A percentile compares a stretch with the other conserved stretches of the same genome.
phyloP scores from a whole-genome alignment of 2,113 vertebrate genomes.

The Phodopus roborovskii region DNA sequence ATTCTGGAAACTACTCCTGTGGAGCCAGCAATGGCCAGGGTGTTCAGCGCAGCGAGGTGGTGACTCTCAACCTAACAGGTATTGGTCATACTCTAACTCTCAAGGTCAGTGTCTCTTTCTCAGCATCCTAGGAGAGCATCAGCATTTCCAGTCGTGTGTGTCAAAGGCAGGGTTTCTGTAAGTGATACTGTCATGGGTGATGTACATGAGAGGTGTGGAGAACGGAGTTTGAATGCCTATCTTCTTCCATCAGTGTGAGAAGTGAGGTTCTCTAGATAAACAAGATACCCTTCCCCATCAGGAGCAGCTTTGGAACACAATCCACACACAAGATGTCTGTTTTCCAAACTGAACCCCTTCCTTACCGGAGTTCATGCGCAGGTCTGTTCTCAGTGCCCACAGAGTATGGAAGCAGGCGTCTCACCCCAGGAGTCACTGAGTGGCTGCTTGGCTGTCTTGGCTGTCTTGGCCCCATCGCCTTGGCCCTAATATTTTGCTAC shows the following conservation, averaged over 20 bases:
- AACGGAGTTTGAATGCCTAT: background rate
- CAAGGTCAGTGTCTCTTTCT: background rate
- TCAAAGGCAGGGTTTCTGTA: background rate
- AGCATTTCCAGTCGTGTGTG: background rate
- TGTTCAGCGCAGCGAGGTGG: constrained; percentile 37
- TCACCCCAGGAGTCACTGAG: background rate
- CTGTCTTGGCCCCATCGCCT: background rate
- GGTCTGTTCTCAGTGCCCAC: constrained; percentile 36
- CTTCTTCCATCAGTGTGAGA: background rate
- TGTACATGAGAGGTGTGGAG: background rate
- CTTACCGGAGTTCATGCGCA: background rate
- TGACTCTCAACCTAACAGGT: constrained; percentile 64
- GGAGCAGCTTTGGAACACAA: background rate
- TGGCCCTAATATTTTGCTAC: constrained; percentile 46
- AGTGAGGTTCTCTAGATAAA: background rate
- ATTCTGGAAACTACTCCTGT: constrained; percentile 76
- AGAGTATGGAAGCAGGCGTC: background rate
- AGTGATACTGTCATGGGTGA: rapidly evolving
- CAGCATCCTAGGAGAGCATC: background rate
- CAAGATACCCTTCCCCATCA: background rate
- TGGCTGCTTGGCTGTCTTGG: background rate
- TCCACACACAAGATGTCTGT: background rate
- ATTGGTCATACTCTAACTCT: background rate
- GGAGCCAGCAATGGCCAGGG: constrained; percentile 64
- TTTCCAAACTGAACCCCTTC: background rate